Conservation (phyloP, 2,113 vertebrate species). For the Callipepla californica region DNA sequence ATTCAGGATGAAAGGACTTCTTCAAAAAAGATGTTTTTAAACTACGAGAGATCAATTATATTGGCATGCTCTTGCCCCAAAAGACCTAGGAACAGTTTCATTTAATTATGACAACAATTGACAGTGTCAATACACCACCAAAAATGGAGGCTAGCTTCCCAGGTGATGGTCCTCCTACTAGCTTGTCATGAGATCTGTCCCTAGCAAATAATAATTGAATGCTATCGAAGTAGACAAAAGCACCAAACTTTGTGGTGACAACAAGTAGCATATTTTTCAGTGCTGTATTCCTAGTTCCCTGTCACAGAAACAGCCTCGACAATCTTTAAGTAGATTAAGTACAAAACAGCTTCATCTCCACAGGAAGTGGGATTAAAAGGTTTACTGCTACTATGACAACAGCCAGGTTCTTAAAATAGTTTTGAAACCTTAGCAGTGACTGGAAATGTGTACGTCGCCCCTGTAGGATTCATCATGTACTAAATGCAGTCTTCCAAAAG, state of each 20-base stretch:
- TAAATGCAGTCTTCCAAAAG: conserved; percentile 39
- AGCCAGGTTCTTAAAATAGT: conserved; percentile 75
- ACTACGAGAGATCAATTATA: neutral
- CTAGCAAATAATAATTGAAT: neutral
- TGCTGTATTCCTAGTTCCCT: neutral
- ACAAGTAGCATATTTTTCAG: neutral
- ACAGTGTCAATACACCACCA: neutral
- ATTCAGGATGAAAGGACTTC: neutral
- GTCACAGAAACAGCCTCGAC: conserved; percentile 29
- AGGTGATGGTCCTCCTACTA: neutral
- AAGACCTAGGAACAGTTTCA: neutral
- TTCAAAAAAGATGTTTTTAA: neutral
- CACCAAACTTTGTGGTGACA: neutral
- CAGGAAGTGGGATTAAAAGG: conserved; percentile 71
- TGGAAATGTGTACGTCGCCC: conserved; percentile 15
- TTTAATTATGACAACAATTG: neutral
- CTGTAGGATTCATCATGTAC: conserved; percentile 8
- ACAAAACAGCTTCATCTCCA: conserved; percentile 52
- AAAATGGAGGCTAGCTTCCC: neutral
- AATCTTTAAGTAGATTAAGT: conserved; percentile 63
- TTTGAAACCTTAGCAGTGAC: conserved; percentile 37
- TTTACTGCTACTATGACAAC: conserved; percentile 75
- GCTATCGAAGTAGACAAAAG: neutral
- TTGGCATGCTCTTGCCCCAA: neutral
- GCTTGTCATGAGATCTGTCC: neutral